These are phyloP conservation scores for Xestia ashworthii DNA, from an alignment of 2,888 invertebrate species.

Conservation along the genomic window DNA sequence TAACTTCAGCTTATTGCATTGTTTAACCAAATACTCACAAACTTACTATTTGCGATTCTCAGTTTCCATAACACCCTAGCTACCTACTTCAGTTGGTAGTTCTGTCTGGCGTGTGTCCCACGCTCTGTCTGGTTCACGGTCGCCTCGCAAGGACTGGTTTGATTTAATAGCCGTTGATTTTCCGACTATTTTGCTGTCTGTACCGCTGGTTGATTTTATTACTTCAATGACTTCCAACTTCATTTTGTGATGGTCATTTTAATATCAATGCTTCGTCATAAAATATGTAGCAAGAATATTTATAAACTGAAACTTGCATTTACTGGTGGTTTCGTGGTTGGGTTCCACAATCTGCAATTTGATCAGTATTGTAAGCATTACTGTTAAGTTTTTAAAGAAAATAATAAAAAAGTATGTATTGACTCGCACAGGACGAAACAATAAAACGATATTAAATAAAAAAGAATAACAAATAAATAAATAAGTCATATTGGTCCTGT, in stretches of 20 bases:
- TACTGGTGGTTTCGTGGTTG: not conserved
- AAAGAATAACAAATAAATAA: not conserved
- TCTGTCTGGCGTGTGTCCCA: conserved; percentile 34
- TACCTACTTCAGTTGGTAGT: conserved; percentile 11
- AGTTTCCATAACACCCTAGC: not conserved
- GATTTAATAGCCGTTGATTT: not conserved
- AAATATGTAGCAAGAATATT: not conserved
- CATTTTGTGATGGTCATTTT: not conserved
- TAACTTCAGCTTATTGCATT: not conserved
- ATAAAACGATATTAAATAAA: not conserved
- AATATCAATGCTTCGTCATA: not conserved
- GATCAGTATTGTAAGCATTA: not conserved
- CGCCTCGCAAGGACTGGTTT: conserved; percentile 4
- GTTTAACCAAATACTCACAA: not conserved
- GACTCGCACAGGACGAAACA: not conserved
- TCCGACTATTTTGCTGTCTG: not conserved
- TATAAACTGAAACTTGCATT: not conserved
- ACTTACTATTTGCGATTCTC: not conserved
- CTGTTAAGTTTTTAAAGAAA: not conserved
- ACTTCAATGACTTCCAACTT: not conserved
- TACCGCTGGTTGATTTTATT: not conserved
- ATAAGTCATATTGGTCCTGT: not conserved
- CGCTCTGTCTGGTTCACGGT: conserved; percentile 35
- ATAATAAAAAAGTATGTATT: not conserved
- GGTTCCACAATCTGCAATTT: not conserved